These are phyloP conservation scores for Polypedilum vanderplanki DNA, from an alignment of 1,140 invertebrate genomes.

Conservation along the genomic window DNA sequence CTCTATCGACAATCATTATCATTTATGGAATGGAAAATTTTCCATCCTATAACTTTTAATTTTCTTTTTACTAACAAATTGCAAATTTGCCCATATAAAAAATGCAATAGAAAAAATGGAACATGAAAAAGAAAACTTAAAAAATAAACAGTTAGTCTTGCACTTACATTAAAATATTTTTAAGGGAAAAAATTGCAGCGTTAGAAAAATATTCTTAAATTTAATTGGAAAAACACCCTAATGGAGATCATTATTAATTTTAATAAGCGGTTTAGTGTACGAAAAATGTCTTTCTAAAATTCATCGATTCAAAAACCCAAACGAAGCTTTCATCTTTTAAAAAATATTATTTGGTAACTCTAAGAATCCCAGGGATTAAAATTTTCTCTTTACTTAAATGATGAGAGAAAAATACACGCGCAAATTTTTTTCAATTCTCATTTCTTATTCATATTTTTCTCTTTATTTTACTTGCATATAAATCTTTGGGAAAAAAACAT, in stretches of 20 bases:
- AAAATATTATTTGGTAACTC: constrained; percentile 1
- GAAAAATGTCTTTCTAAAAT: constrained; percentile 3
- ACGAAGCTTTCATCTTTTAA: not conserved
- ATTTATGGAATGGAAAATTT: too few species aligned
- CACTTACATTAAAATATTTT: too few species aligned
- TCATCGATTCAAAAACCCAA: not conserved
- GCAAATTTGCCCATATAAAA: too few species aligned
- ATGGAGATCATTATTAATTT: constrained; percentile 12
- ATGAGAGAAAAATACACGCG: not conserved
- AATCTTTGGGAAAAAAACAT: constrained; percentile 17
- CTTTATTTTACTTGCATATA: not conserved
- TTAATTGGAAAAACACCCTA: not conserved
- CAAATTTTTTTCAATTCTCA: not conserved
- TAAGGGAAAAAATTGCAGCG: too few species aligned
- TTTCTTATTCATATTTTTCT: not conserved
- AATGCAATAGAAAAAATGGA: too few species aligned
- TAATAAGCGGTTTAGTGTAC: constrained; percentile 4
- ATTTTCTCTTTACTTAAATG: not conserved
- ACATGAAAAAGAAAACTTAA: too few species aligned
- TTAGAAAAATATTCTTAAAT: too few species aligned
- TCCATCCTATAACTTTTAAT: too few species aligned
- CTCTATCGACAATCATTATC: too few species aligned
- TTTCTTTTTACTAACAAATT: too few species aligned
- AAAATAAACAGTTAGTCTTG: too few species aligned
- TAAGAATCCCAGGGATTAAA: not conserved